Evolutionary conservation across 2,797 vertebrate genomes (phyloP), one percentile per base, ranked within the genome.

Genomic region (Discoglossus pictus): DNA sequence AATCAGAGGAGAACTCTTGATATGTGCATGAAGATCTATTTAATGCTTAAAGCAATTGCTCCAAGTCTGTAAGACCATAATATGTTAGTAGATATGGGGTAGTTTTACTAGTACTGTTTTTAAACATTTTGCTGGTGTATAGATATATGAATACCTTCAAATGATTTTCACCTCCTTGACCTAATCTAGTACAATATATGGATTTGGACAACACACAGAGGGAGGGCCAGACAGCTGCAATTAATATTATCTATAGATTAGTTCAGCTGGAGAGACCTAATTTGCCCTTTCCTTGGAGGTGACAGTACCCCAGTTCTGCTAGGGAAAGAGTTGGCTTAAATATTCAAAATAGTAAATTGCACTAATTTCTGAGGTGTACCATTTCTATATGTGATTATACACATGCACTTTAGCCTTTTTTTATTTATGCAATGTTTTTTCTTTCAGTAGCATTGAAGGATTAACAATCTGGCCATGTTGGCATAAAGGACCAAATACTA

Each of bases 361-460:
- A 87, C 83, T 86, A 84, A 80, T 23, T 75, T 74, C 79, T 75
- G 21, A 62, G 27, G 56, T 80, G 72, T 79, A 75, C 68, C 75
- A 76, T 24, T 27, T 64, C 52, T 61, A 58, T 78, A 68, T 76
- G 68, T 75, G 76, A 76, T 17, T 76, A 73, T 87, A 81, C 68
- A 86, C 79, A 79, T 25, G 87, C 87, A 91, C 87, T 91, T 90
- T 88, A 89, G 72, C 73, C 76, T 77, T 70, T 74, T 78, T 82
- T 79, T 76, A 79, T 73, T 75, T 81, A 76, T 54, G 79, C 74
- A 79, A 73, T 72, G 76, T 74, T 77, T 78, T 73, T 40, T 66
- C 63, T 76, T 87, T 68, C 69, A 64, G 68, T 75, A 75, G 65
- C 52, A 70, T 50, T 43, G 42, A 68, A 63, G 79, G 79, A 73